Conservation (phyloP, 2,888 invertebrate genomes). For the Caenorhabditis macrosperma region DNA sequence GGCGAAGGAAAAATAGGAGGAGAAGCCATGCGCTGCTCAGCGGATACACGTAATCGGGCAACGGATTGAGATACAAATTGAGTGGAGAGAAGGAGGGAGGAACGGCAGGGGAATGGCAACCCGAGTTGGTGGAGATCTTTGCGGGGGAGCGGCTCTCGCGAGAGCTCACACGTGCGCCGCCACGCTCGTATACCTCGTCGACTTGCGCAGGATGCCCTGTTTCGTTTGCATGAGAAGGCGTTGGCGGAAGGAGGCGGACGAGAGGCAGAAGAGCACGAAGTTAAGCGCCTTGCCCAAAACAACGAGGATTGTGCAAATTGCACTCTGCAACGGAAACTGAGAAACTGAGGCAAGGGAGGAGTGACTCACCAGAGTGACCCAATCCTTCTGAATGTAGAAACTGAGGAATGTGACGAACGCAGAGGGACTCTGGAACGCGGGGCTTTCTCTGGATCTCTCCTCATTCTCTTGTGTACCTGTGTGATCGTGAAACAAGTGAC, state of each 20-base stretch:
- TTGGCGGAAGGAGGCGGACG: constrained; percentile 73
- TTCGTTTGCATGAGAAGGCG: constrained; percentile 73
- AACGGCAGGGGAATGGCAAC: not conserved
- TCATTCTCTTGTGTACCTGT: constrained; percentile 59
- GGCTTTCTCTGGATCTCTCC: not conserved
- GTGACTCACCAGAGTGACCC: constrained; percentile 58
- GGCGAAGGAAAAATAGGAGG: not conserved
- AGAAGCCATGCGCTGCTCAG: constrained; percentile 39
- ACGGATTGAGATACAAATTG: constrained; percentile 43
- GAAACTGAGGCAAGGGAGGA: not conserved
- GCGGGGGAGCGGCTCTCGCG: not conserved
- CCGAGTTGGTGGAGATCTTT: constrained; percentile 3
- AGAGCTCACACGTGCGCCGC: constrained; percentile 37
- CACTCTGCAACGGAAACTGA: constrained; percentile 18
- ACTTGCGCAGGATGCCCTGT: constrained; percentile 64
- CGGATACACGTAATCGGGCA: constrained; percentile 26
- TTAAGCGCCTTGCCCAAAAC: constrained; percentile 76
- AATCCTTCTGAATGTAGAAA: constrained; percentile 55
- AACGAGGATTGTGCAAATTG: constrained; percentile 72
- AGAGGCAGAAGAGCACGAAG: constrained; percentile 77
- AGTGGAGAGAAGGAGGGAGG: constrained; percentile 8
- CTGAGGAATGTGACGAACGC: constrained; percentile 65
- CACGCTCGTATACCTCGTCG: constrained; percentile 68
- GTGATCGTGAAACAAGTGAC: constrained; percentile 78
- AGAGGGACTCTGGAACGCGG: constrained; percentile 66